Evolutionary conservation across 2,888 invertebrate species (phyloP), one percentile per base, ranked within the genome.

Genomic region (Drosophila parthenogenetica): DNA sequence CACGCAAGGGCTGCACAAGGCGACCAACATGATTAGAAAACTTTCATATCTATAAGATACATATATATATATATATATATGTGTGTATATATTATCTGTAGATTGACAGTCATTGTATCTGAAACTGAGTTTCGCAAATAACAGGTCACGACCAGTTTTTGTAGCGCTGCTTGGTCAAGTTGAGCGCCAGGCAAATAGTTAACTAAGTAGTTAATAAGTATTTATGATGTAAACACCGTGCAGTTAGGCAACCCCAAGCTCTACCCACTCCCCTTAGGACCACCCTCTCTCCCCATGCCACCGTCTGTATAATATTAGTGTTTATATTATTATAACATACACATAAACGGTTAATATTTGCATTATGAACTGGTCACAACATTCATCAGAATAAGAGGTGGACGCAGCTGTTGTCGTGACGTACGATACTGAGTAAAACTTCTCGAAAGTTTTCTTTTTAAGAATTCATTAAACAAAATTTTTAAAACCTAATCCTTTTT

Each of bases 121-220:
- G 22, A 66, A 63, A 13, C 58, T 57, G 37, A 57, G 54, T 42
- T 29, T 68, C 29, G 60, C 65, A 64, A 60, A 46, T 64, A 76
- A 76, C 83, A 67, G 80, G 82, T 80, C 73, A 74, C 59, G 69
- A 85, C 73, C 68, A 74, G 82, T 76, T 80, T 32, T 13, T 29
- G 58, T 72, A 69, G 68, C 74, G 69, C 69, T 71, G 69, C 51
- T 73, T 64, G 40, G 50, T 29, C 67, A 46, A 61, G 57, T 63
- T 57, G 57, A 70, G 64, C 39, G 54, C 40, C 14, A 32, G 54
- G 19, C 60, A 54, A 37, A 50, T 55, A 59, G 42, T 51, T 58
- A 50, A 29, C n/a, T 54, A 35, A 25, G 16, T 46, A 49, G 64
- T 64, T 77, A 81, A 67, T 65, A 83, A 50, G 66, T 58, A 67